Conservation (phyloP, 2,113 vertebrate genomes). For the Odobenus rosmarus region DNA sequence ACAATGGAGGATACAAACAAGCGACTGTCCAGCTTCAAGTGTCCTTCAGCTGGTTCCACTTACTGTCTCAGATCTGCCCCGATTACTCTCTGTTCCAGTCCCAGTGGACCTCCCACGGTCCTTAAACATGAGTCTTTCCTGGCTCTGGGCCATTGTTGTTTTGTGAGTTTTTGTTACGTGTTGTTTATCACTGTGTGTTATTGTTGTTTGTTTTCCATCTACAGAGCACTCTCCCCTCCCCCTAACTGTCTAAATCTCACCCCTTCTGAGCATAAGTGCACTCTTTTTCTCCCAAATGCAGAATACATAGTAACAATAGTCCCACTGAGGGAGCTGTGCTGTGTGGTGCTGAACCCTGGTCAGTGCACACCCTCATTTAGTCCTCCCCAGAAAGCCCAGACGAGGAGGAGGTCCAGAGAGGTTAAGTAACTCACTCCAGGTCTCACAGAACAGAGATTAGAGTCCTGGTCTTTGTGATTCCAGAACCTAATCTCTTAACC, state of each 20-base stretch:
- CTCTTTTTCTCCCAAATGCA: background rate
- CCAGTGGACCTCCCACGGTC: rapidly evolving
- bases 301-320: background rate
- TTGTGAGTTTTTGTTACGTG: background rate
- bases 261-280: background rate
- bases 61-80: background rate
- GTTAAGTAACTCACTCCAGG: background rate
- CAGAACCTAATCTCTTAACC: background rate
- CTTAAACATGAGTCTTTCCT: background rate
- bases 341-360: background rate
- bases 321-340: too few species aligned
- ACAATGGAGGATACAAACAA: rapidly evolving
- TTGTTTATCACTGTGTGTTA: background rate
- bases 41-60: background rate
- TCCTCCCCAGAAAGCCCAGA: background rate
- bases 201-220: background rate
- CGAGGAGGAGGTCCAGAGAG: background rate
- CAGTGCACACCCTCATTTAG: background rate
- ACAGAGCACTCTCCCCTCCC: background rate
- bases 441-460: constrained; percentile 15
- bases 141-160: background rate
- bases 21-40: rapidly evolving
- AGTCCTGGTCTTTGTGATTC: background rate
- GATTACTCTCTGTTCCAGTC: background rate
- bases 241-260: background rate